Evolutionary conservation across 2,888 invertebrate species (phyloP).

Genomic region (Ashinkailepas kermadecensis): DNA sequence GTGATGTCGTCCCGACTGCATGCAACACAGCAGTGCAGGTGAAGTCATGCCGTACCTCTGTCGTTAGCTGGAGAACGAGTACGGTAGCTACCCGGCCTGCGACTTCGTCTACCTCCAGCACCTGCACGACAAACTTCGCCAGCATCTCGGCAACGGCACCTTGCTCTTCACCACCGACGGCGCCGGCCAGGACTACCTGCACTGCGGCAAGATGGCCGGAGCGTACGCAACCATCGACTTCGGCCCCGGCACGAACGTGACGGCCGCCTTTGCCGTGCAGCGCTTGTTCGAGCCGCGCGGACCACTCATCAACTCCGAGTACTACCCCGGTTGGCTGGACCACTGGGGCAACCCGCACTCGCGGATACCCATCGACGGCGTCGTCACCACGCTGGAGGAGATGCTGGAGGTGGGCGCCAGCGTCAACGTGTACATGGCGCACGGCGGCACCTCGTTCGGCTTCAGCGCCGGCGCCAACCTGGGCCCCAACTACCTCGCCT

Average conservation of each 20-base stretch:
- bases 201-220: constrained; percentile 60
- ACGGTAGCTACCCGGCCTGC: constrained; percentile 46
- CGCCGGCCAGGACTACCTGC: constrained; percentile 45
- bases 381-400: constrained; percentile 50
- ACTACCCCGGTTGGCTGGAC: constrained; percentile 86
- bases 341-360: constrained; percentile 70
- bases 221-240: constrained; percentile 72
- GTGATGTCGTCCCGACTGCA: no score
- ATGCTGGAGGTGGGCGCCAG: constrained; percentile 48
- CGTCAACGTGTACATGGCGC: constrained; percentile 44
- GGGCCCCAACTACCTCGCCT: constrained; percentile 50
- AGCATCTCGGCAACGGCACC: constrained; percentile 56
- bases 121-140: constrained; percentile 56
- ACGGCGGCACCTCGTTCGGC: constrained; percentile 45
- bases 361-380: constrained; percentile 45
- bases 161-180: constrained; percentile 82
- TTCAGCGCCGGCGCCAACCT: constrained; percentile 35
- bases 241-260: constrained; percentile 44
- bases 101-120: constrained; percentile 60
- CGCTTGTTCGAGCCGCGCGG: constrained; percentile 52
- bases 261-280: constrained; percentile 37
- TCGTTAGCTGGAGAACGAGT: constrained; percentile 30
- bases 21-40: no score
- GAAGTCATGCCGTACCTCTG: background rate
- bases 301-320: constrained; percentile 83